Conservation (phyloP, 2,888 invertebrate species). For the Luperina testacea region DNA sequence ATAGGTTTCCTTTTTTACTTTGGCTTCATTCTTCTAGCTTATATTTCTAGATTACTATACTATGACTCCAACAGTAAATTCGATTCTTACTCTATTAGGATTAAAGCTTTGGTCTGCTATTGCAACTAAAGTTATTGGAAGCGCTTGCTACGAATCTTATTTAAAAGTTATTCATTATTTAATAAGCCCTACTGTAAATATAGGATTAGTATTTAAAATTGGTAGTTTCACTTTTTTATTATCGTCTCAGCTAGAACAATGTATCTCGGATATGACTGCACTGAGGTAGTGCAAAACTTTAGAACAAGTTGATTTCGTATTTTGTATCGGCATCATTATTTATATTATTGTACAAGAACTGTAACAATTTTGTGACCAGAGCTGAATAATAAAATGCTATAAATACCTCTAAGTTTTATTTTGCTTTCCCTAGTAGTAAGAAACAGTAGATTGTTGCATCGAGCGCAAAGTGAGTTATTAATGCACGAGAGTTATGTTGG, state of each 20-base stretch:
- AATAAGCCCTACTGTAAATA: constrained; percentile 87
- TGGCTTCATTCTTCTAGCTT: constrained; percentile 40
- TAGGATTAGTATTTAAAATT: constrained; percentile 88
- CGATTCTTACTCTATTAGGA: constrained; percentile 65
- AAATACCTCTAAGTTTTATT: constrained; percentile 66
- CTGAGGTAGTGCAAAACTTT: constrained; percentile 66
- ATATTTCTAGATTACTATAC: constrained; percentile 27
- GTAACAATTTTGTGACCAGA: constrained; percentile 76
- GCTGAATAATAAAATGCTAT: constrained; percentile 83
- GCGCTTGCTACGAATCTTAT: constrained; percentile 83
- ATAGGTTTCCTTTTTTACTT: constrained; percentile 46
- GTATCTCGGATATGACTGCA: constrained; percentile 74
- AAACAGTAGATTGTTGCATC: no score
- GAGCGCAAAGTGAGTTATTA: no score
- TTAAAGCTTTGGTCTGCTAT: constrained; percentile 74
- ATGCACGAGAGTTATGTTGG: no score
- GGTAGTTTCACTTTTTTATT: constrained; percentile 83
- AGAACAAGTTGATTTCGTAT: constrained; percentile 63
- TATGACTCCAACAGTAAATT: constrained; percentile 56
- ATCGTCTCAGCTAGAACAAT: constrained; percentile 71
- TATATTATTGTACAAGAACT: constrained; percentile 73
- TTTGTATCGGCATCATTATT: constrained; percentile 72
- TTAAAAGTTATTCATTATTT: constrained; percentile 79
- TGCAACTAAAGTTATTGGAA: constrained; percentile 76
- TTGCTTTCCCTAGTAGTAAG: neutral